Conservation (phyloP, 2,113 vertebrate species). For the Prionailurus viverrinus region DNA sequence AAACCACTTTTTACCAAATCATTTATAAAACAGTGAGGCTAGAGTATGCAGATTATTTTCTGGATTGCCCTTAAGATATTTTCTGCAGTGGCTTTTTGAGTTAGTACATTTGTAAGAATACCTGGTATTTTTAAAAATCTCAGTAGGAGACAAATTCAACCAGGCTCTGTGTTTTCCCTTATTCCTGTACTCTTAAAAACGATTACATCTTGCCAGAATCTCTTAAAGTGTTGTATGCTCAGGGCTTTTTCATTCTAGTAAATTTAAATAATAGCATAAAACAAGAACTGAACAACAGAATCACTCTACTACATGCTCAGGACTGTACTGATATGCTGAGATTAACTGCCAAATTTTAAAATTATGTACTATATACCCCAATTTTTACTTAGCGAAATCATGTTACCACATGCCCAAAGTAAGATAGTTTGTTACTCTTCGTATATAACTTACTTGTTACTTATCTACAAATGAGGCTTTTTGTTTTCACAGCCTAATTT, state of each 20-base stretch:
- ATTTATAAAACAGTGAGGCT: neutral
- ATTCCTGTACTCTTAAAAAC: conserved; percentile 57
- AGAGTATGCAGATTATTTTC: neutral
- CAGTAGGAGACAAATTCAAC: neutral
- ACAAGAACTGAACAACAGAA: conserved; percentile 70
- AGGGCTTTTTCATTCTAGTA: conserved; percentile 73
- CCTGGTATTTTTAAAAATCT: neutral
- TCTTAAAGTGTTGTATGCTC: conserved; percentile 76
- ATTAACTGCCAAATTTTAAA: conserved; percentile 59
- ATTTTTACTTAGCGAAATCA: conserved; percentile 64
- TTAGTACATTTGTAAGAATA: neutral
- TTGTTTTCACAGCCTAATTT: conserved; percentile 68
- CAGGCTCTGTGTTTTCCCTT: neutral
- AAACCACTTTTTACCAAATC: neutral
- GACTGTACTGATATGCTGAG: conserved; percentile 76
- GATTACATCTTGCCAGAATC: conserved; percentile 62
- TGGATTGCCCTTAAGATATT: neutral
- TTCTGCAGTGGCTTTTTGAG: neutral
- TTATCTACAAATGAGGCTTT: conserved; percentile 61
- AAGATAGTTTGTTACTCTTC: neutral
- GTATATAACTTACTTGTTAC: conserved; percentile 12
- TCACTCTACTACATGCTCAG: conserved; percentile 50
- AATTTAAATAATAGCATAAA: conserved; percentile 70
- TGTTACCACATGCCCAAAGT: neutral
- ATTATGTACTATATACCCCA: conserved; percentile 38